Evolutionary conservation across 2,888 invertebrate genomes (phyloP).

Genomic region (Pterostichus niger): DNA sequence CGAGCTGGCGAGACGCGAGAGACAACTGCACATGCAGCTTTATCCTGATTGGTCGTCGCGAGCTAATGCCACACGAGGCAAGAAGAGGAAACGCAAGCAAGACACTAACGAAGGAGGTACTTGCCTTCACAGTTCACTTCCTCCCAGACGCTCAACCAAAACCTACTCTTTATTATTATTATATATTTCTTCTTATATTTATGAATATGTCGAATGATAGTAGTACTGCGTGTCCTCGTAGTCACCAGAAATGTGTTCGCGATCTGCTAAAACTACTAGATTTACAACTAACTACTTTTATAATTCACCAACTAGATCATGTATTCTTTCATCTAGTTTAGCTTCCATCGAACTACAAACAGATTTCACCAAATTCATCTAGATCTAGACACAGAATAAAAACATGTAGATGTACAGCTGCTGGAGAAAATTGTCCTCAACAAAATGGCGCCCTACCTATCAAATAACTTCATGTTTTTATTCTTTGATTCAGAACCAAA

Average conservation of each 20-base stretch:
- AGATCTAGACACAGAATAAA: background rate
- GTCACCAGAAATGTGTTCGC: constrained; percentile 44
- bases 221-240: constrained; percentile 59
- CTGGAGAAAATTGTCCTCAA: too few species aligned
- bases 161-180: constrained; percentile 24
- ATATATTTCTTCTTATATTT: constrained; percentile 40
- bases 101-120: constrained; percentile 98
- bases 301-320: too few species aligned
- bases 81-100: constrained; percentile 99
- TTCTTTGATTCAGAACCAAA: too few species aligned
- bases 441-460: too few species aligned
- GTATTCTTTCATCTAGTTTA: too few species aligned
- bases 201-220: constrained; percentile 63
- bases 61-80: constrained; percentile 99
- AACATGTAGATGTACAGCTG: too few species aligned
- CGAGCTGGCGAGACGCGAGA: constrained; percentile 98
- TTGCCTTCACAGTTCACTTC: constrained; percentile 70
- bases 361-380: background rate
- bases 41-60: constrained; percentile 99
- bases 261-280: constrained; percentile 56
- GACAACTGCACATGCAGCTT: constrained; percentile 99
- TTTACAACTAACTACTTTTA: background rate
- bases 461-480: too few species aligned
- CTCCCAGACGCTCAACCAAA: constrained; percentile 15
- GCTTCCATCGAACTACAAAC: too few species aligned